Percentiles rank a stretch among this genome's conserved stretches.
These are phyloP conservation scores for Myotis davidii DNA, from an alignment of 2,113 vertebrate species.

Conservation along the genomic window DNA sequence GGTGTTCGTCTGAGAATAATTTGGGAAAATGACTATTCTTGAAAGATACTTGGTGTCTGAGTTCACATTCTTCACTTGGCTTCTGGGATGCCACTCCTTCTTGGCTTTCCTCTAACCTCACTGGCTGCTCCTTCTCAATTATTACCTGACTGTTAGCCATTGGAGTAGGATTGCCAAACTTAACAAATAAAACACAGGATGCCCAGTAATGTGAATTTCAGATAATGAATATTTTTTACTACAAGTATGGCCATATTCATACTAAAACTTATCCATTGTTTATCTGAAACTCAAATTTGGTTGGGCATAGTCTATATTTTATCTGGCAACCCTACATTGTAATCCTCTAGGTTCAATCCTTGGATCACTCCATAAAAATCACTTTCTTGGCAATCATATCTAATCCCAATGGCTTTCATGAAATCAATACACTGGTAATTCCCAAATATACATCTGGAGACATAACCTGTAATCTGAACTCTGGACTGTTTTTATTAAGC, in stretches of 20 bases:
- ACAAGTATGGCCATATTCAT: not conserved
- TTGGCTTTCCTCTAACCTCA: not conserved
- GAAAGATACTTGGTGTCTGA: not conserved
- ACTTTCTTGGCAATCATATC: not conserved
- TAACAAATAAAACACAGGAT: conserved; percentile 7
- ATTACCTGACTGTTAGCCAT: not conserved
- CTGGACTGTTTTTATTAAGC: not conserved
- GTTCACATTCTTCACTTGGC: not conserved
- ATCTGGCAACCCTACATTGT: not conserved
- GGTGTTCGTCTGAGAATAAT: not conserved
- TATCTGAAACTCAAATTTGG: not conserved
- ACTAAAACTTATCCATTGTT: not conserved
- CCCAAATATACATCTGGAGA: not conserved
- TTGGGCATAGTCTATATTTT: not conserved
- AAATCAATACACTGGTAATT: not conserved
- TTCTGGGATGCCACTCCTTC: not conserved
- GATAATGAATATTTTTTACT: not conserved
- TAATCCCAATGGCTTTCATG: not conserved
- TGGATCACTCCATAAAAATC: not conserved
- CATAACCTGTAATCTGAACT: not conserved
- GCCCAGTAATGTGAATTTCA: not conserved
- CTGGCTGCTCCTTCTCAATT: not conserved
- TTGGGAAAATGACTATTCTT: not conserved
- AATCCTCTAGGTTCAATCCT: not conserved
- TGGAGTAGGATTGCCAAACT: too few species aligned